phyloP scores from a whole-genome alignment of 2,113 vertebrate genomes.

The Tauraco erythrolophus region DNA sequence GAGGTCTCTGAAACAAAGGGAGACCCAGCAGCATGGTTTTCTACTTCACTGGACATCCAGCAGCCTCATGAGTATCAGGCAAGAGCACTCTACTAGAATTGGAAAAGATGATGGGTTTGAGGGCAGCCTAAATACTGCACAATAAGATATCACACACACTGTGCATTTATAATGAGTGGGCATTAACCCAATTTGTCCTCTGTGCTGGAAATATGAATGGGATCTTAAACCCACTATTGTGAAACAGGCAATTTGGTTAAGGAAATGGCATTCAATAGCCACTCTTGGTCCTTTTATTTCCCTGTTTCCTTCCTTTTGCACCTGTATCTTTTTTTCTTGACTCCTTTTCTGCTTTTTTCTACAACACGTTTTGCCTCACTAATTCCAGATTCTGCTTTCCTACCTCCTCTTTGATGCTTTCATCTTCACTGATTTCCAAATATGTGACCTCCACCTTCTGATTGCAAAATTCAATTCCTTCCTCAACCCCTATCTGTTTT shows the following conservation, averaged over 20 bases:
- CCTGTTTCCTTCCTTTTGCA: neutral
- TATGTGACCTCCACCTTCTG: neutral
- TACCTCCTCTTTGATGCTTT: neutral
- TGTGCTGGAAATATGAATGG: neutral
- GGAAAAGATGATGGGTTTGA: neutral
- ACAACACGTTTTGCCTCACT: neutral
- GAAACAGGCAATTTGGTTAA: neutral
- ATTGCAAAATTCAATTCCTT: neutral
- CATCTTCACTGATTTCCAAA: neutral
- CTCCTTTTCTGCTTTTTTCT: neutral
- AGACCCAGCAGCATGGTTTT: neutral
- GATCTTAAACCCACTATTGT: neutral
- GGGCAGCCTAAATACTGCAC: neutral
- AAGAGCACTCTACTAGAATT: neutral
- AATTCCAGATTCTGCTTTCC: neutral
- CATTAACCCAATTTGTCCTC: neutral
- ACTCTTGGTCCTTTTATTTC: neutral
- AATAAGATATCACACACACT: neutral
- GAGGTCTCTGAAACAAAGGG: accelerated
- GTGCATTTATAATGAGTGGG: neutral
- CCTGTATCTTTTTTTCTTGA: neutral
- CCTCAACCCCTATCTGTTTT: neutral
- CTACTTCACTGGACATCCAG: neutral
- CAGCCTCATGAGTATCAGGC: neutral
- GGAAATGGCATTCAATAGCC: neutral